Base-by-base conservation (phyloP, 2,797 vertebrate genomes). In the Rhincodon typus region DNA sequence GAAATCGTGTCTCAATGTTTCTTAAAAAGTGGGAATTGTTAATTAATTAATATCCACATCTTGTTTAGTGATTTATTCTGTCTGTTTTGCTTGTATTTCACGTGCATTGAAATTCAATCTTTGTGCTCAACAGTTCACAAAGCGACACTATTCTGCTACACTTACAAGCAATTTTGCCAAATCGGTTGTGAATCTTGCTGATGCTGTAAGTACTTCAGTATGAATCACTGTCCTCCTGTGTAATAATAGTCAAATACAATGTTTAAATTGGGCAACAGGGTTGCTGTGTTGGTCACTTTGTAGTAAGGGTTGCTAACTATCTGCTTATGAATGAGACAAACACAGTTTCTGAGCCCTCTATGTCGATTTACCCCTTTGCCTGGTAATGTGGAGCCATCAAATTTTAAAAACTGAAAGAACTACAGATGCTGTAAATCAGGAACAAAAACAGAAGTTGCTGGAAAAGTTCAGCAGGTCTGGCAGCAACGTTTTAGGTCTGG, bases 111-210 rank as follows among this genome's bases (percentile, higher is more conserved):
- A 77, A 72, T 30, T 53, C 30, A 13, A 4, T 94, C 25, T 72
- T 94, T 30, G 27, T 94, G 30, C 69, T 34, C 25, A 93, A 95
- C 97, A 99, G 98, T 98, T 99, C 96, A 97, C 98, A 96, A 98
- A 99, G 97, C 97, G 98, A 97, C 98, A 98, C 42, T 98, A 98
- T 72, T 99, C 98, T 0, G 98, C 98, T 96, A 98, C 98, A 97
- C 98, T 99, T 97, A 98, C 99, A 97, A 99, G 98, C 98, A 99
- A 99, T 97, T 99, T 98, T 23, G 98, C 98, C 97, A 99, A 99
- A 98, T 98, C 99, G 0, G 98, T 99, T 96, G 99, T 99, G 97
- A 99, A 99, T 97, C 98, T 98, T 97, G 98, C 98, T 0, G 98
- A 99, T 82, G 98, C 98, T 97, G 99, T 99, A 96, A 98, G 98